These are phyloP conservation scores for Dicyrtoma fusca DNA, from an alignment of 2,888 invertebrate genomes.

Conservation along the genomic window DNA sequence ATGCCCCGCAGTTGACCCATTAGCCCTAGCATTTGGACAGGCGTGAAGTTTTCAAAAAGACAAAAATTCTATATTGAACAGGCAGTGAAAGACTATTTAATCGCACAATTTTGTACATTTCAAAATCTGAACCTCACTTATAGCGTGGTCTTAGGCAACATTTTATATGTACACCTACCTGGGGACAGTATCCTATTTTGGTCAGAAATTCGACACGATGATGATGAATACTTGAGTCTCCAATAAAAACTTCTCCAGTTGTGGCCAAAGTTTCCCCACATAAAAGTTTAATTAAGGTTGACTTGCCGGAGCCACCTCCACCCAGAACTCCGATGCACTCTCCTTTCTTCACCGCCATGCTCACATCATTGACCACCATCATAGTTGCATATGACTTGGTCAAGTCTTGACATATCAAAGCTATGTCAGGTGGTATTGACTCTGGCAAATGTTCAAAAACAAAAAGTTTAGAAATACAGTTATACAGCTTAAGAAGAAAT, in stretches of 20 bases:
- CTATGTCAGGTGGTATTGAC: conserved; percentile 24
- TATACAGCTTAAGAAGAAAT: background rate
- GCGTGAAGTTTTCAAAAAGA: conserved; percentile 44
- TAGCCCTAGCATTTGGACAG: conserved; percentile 48
- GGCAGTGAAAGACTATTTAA: too few species aligned
- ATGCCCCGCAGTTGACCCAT: conserved; percentile 49
- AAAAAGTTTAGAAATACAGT: too few species aligned
- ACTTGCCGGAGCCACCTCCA: conserved; percentile 45
- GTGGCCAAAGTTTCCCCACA: conserved; percentile 44
- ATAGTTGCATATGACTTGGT: conserved; percentile 21
- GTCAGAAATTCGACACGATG: conserved; percentile 43
- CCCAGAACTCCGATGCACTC: conserved; percentile 50
- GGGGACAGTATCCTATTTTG: conserved; percentile 49
- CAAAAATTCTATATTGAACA: conserved; percentile 17
- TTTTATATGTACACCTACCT: conserved; percentile 30
- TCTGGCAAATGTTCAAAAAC: too few species aligned
- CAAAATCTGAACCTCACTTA: too few species aligned
- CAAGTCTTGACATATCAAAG: conserved; percentile 39
- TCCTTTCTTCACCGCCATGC: conserved; percentile 43
- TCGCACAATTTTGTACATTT: too few species aligned
- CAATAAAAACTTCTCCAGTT: conserved; percentile 44
- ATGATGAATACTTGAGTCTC: conserved; percentile 34
- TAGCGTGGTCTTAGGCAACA: background rate
- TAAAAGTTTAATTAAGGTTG: conserved; percentile 40
- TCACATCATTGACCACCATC: conserved; percentile 47